Percentiles rank a stretch among this genome's conserved stretches.
Conservation (phyloP, 2,113 vertebrate genomes). For the Cyanistes caeruleus region DNA sequence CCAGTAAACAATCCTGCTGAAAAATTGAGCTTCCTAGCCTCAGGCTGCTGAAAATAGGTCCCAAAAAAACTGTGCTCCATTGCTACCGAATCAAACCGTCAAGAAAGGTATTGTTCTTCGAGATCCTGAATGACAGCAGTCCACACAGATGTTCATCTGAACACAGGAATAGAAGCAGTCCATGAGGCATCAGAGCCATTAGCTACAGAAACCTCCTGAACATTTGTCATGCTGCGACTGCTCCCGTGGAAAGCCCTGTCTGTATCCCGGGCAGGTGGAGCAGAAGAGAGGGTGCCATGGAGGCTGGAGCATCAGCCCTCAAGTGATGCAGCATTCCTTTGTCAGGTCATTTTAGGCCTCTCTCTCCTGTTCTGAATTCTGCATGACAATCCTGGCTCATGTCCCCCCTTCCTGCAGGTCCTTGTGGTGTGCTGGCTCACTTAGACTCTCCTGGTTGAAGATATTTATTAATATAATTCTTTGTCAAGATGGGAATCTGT, state of each 20-base stretch:
- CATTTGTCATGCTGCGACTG: neutral
- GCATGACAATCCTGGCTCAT: neutral
- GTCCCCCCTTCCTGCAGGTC: neutral
- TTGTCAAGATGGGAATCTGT: neutral
- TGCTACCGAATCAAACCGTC: neutral
- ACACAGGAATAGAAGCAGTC: neutral
- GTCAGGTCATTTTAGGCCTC: slow-evolving; percentile 5
- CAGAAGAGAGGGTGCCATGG: rapidly evolving
- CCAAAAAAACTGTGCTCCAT: neutral
- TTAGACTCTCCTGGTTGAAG: neutral
- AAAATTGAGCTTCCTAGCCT: slow-evolving; percentile 43
- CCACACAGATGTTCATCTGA: slow-evolving; percentile 19
- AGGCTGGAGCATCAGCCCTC: neutral
- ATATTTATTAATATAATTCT: slow-evolving; percentile 12
- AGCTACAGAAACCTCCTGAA: neutral
- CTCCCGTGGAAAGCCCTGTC: neutral
- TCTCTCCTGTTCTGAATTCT: neutral
- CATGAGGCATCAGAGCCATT: neutral
- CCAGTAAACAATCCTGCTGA: slow-evolving; percentile 41
- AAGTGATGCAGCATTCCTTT: neutral
- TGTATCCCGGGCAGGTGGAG: neutral
- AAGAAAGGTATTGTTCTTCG: neutral
- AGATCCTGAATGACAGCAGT: slow-evolving; percentile 60
- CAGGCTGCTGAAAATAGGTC: slow-evolving; percentile 50
- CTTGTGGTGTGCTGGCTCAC: neutral